A percentile compares a stretch with the other conserved stretches of the same genome.
Conservation (phyloP, 2,113 vertebrate genomes). For the Chamaea fasciata region DNA sequence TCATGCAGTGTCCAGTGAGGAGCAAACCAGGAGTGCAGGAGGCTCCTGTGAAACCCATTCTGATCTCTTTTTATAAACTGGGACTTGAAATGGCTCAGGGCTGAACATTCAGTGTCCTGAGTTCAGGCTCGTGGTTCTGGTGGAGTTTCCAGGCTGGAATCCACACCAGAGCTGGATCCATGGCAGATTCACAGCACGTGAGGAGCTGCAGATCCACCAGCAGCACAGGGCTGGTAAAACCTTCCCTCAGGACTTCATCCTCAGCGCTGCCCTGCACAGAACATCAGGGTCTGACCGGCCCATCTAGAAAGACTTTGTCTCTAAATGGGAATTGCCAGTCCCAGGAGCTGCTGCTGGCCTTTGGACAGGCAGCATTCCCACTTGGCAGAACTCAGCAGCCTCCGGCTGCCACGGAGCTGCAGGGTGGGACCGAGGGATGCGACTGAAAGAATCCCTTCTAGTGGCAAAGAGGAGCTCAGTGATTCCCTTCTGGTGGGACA, state of each 20-base stretch:
- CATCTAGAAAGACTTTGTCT: neutral
- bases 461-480: conserved; percentile 63
- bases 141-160: neutral
- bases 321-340: neutral
- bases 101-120: neutral
- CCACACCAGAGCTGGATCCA: neutral
- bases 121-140: neutral
- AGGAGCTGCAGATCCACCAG: neutral
- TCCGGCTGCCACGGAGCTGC: conserved; percentile 9
- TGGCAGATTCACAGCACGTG: accelerated
- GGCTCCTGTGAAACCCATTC: neutral
- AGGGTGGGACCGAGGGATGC: conserved; percentile 43
- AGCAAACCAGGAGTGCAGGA: neutral
- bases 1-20: accelerated
- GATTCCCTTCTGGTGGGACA: conserved; percentile 61
- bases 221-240: neutral
- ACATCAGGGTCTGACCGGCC: neutral
- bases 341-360: neutral
- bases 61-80: neutral
- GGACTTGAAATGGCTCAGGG: neutral
- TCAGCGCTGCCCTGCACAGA: neutral
- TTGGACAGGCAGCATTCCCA: neutral
- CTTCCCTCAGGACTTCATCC: neutral
- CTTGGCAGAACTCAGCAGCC: neutral
- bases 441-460: conserved; percentile 65